Evolutionary conservation across 2,113 vertebrate species (phyloP), one percentile per base, ranked within the genome.

Genomic region (Hepsetus odoe): DNA sequence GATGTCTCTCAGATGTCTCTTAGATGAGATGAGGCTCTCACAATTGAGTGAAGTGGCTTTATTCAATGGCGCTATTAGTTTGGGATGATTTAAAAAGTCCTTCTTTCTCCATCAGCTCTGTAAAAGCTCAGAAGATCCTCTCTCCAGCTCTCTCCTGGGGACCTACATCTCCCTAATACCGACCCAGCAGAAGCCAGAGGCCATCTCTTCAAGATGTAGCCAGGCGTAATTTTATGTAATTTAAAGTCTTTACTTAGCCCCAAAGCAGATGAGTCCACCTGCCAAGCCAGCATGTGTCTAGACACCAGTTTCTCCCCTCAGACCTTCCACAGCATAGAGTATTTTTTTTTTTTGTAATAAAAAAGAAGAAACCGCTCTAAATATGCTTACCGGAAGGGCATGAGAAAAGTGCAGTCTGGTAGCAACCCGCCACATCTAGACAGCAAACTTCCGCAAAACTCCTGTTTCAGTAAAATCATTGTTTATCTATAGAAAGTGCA

Each of bases 401-500:
- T 79, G 83, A 87, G 84, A 79, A 90, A 88, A 90, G 87, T 86
- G 86, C 87, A 87, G 89, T 85, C 62, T 72, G 84, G 84, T 86
- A 83, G 72, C 49, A 83, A 83, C 87, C 83, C 84, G 89, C 87
- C 80, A 76, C 89, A 87, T 74, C 83, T 85, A 86, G 82, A 91
- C 79, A 24, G 64, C 69, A 58, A 82, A 88, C 30, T 84, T 85
- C 87, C 87, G 85, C 80, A 90, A 81, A 82, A 78, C 84, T 91
- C 86, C 79, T 75, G 84, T 88, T 91, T 89, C 79, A 85, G 80
- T 88, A 84, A 85, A 90, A 87, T 92, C 85, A 58, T 78, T 90
- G 85, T 91, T 91, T 91, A 87, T 89, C 81, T 90, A 88, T 76
- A 70, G 81, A 85, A 86, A 89, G 79, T 87, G 79, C 88, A 89